Evolutionary conservation across 2,113 vertebrate species (phyloP).

Genomic region (Eolophus roseicapilla): DNA sequence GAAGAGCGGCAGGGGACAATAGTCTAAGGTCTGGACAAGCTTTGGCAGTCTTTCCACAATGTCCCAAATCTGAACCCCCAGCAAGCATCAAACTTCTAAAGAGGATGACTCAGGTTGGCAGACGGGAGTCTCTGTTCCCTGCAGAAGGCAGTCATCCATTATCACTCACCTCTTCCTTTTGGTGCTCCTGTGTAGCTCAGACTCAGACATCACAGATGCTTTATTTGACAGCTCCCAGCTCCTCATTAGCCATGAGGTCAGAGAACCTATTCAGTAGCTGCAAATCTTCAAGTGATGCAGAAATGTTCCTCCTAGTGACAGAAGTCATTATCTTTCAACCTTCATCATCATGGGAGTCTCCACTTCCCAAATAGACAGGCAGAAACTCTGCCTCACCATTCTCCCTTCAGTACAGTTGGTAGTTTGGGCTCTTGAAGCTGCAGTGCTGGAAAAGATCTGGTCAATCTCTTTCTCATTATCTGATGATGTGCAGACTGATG

Average conservation of each 20-base stretch:
- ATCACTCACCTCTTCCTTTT: background rate
- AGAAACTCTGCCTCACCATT: background rate
- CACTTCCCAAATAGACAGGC: background rate
- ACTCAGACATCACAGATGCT: background rate
- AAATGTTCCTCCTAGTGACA: background rate
- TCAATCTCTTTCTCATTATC: background rate
- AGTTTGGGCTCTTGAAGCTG: background rate
- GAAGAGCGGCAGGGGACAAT: fast-evolving
- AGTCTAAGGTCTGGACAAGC: background rate
- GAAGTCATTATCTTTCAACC: background rate
- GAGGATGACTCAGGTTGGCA: background rate
- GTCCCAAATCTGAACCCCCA: background rate
- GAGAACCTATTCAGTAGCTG: background rate
- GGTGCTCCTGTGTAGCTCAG: background rate
- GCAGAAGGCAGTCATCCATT: background rate
- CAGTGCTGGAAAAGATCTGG: background rate
- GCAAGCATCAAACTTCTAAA: background rate
- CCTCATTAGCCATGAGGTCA: background rate
- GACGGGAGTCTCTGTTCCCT: background rate
- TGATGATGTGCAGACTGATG: background rate
- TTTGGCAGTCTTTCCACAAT: background rate
- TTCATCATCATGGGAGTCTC: background rate
- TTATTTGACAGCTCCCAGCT: background rate
- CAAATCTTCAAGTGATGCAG: background rate
- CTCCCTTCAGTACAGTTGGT: background rate